Percentiles rank a stretch among this genome's conserved stretches.
These are phyloP conservation scores for Diadegma fenestrale DNA, from an alignment of 2,888 invertebrate species.

Conservation along the genomic window DNA sequence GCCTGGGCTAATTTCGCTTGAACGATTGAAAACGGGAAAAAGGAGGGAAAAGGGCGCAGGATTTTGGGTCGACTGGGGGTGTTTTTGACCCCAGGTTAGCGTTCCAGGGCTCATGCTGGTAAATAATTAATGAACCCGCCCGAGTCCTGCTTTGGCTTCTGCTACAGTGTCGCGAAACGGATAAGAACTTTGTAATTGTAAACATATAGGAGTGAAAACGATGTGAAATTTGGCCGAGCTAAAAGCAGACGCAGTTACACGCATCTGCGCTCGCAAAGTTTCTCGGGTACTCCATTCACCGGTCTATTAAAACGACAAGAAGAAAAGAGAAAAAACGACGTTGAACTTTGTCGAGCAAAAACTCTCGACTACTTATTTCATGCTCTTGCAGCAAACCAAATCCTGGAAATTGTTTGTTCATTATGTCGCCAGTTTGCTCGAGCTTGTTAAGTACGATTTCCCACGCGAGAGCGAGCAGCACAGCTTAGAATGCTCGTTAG, in stretches of 20 bases:
- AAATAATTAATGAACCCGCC: conserved; percentile 1
- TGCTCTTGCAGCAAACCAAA: not conserved
- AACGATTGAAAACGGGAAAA: no score
- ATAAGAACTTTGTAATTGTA: conserved; percentile 36
- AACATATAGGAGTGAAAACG: conserved; percentile 10
- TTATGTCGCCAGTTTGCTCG: conserved; percentile 34
- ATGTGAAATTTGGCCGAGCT: conserved; percentile 41
- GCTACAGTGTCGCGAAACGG: conserved; percentile 3
- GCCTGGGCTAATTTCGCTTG: no score
- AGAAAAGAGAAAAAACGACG: conserved; percentile 5
- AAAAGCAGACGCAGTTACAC: not conserved
- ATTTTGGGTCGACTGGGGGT: no score
- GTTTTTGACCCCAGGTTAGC: no score
- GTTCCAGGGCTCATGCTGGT: not conserved
- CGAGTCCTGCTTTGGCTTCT: not conserved
- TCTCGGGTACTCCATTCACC: not conserved
- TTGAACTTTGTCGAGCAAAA: conserved; percentile 21
- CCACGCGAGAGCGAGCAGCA: conserved; percentile 27
- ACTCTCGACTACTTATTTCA: conserved; percentile 1
- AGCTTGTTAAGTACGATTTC: conserved; percentile 43
- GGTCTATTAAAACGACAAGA: not conserved
- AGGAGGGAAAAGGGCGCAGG: no score
- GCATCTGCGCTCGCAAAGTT: conserved; percentile 33
- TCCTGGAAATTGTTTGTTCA: conserved; percentile 57
- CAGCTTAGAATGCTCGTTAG: conserved; percentile 3